These are phyloP conservation scores for Oryzias dopingdopingensis DNA, from an alignment of 2,797 vertebrate species.

Conservation along the genomic window DNA sequence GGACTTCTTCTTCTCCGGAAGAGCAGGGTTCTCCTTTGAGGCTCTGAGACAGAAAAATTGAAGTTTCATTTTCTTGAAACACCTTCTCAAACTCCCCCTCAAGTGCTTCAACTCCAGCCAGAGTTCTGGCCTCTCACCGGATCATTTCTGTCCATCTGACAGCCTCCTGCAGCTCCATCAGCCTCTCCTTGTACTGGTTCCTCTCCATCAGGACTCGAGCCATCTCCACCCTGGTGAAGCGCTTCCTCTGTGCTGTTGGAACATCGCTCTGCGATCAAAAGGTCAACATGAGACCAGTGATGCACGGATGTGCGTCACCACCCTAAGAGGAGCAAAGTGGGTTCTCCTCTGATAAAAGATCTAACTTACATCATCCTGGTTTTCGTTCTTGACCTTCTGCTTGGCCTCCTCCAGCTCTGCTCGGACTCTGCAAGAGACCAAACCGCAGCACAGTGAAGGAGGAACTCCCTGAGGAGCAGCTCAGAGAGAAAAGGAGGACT, in stretches of 20 bases:
- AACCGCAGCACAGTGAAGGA: no score
- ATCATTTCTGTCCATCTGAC: slow-evolving; percentile 99
- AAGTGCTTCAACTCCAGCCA: neutral
- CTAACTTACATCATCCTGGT: slow-evolving; percentile 89
- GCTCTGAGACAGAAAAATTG: slow-evolving; percentile 75
- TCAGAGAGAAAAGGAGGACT: slow-evolving; percentile 25
- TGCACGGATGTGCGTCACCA: neutral
- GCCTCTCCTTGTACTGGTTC: slow-evolving; percentile 95
- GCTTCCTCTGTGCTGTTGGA: slow-evolving; percentile 91
- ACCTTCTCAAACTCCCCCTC: neutral
- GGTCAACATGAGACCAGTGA: neutral
- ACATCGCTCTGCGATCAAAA: slow-evolving; percentile 84
- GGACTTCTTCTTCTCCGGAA: slow-evolving; percentile 96
- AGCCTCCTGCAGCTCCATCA: slow-evolving; percentile 98
- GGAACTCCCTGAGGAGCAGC: no score
- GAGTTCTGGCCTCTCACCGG: slow-evolving; percentile 70
- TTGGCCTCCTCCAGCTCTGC: slow-evolving; percentile 85
- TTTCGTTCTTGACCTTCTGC: slow-evolving; percentile 86
- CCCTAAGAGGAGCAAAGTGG: no score
- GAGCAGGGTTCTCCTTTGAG: slow-evolving; percentile 90
- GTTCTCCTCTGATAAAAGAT: no score
- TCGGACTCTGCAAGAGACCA: slow-evolving; percentile 78
- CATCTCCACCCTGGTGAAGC: slow-evolving; percentile 97
- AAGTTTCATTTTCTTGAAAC: neutral
- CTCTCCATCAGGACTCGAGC: slow-evolving; percentile 96